Evolutionary conservation across 1,140 invertebrate genomes (phyloP), one percentile per base, ranked within the genome.

Genomic region (Cecropterus lyciades): DNA sequence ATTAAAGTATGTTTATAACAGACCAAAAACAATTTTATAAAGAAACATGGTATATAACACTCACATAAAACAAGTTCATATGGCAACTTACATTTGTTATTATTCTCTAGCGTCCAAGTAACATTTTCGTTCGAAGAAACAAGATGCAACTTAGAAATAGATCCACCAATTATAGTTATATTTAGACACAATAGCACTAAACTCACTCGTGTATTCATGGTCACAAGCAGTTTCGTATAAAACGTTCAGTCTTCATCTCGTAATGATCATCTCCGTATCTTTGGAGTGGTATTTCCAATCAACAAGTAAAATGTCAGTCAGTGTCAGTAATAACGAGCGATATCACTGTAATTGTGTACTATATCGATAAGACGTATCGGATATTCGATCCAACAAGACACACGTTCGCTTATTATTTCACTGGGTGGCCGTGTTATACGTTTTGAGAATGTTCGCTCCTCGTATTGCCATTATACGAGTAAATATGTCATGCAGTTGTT

Each of bases 21-120:
- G n/a, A n/a, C n/a, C n/a, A n/a, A n/a, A n/a, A n/a, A n/a, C n/a
- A n/a, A n/a, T n/a, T n/a, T n/a, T n/a, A n/a, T n/a, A n/a, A n/a
- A n/a, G n/a, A n/a, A n/a, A n/a, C n/a, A n/a, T n/a, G n/a, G n/a
- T n/a, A n/a, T n/a, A n/a, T n/a, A n/a, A n/a, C n/a, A n/a, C n/a
- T n/a, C n/a, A n/a, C n/a, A n/a, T n/a, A n/a, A n/a, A n/a, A n/a
- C n/a, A n/a, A n/a, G n/a, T n/a, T n/a, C n/a, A n/a, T n/a, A n/a
- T n/a, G n/a, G n/a, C n/a, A n/a, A 79, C 77, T 79, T 69, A 79
- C 77, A 72, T 69, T 70, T 76, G 45, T 76, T 76, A 52, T 69
- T 68, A 66, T 69, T 77, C 52, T 72, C 65, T 7, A 79, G 48
- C 7, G 43, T 68, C 77, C 74, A 79, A 51, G 45, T 67, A 13